Evolutionary conservation across 2,113 vertebrate species (phyloP).

Genomic region (Barbus barbus): DNA sequence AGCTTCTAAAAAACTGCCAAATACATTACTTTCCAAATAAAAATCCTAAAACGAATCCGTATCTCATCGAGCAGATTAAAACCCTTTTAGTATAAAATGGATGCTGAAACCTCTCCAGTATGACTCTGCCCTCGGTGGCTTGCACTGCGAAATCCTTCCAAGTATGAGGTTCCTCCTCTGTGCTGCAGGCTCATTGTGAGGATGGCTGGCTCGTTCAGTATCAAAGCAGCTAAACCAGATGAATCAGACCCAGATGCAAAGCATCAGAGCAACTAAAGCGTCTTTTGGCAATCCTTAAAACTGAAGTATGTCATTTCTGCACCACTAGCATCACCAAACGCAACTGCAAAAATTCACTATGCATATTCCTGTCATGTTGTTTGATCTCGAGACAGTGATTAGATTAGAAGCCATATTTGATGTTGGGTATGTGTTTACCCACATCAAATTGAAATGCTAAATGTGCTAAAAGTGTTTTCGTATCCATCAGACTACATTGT

Average conservation of each 20-base stretch:
- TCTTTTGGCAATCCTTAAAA: neutral
- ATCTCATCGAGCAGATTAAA: neutral
- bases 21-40: neutral
- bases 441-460: neutral
- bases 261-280: neutral
- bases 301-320: neutral
- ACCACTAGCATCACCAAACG: neutral
- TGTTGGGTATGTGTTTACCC: neutral
- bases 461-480: neutral
- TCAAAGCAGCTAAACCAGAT: constrained; percentile 6
- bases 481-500: constrained; percentile 3
- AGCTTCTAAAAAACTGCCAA: neutral
- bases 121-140: neutral
- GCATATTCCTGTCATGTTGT: neutral
- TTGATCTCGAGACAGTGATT: neutral
- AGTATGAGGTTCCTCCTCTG: neutral
- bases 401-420: neutral
- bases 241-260: neutral
- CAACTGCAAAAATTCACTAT: neutral
- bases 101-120: neutral
- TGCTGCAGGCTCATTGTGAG: neutral
- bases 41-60: neutral
- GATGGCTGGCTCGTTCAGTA: neutral
- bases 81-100: neutral
- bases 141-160: neutral